Evolutionary conservation across 2,888 invertebrate species (phyloP), one percentile per base, ranked within the genome.

Genomic region (Synanthedon andrenaeformis): DNA sequence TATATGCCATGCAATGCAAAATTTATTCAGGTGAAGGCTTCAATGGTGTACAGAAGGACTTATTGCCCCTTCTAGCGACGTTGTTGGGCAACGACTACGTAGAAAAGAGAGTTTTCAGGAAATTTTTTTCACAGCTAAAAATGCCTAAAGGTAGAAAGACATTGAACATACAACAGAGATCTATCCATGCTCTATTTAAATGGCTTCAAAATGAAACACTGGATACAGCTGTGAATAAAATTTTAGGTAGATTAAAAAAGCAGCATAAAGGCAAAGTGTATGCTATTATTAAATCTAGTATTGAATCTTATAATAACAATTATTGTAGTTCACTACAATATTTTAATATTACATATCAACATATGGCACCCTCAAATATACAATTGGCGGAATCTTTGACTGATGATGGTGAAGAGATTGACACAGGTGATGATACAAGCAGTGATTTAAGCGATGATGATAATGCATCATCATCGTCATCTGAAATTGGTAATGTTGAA

Each of bases 21-120:
- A 85, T 95, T 17, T 97, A 93, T 69, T 90, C 83, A 64, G 89
- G 93, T 0, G 91, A 94, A 55, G 85, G 88, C 53, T 92, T 92
- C 71, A 90, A 91, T 1, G 91, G 92, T 0, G 70, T 96, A 41
- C 89, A 91, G 57, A 89, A 89, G 59, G 89, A 90, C 13, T 79
- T 93, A 57, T 72, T 98, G 52, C 96, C 96, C 0, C 71, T 98
- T 19, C 88, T 96, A 58, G 95, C 96, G 0, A 93, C 94, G 1
- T 72, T 97, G 42, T 80, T 97, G 6, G 98, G 97, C 1, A 98
- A 98, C 84, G 98, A 98, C 79, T 97, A 94, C 78, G 92, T 96
- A 8, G 88, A 92, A 45, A 89, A 89, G 56, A 83, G 81, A 3
- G 86, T 89, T 0, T 96, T 96, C 67, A 84, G 82, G 2, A 89